Base-by-base conservation (phyloP, 2,797 vertebrate genomes). In the Cercopithecus diana region DNA sequence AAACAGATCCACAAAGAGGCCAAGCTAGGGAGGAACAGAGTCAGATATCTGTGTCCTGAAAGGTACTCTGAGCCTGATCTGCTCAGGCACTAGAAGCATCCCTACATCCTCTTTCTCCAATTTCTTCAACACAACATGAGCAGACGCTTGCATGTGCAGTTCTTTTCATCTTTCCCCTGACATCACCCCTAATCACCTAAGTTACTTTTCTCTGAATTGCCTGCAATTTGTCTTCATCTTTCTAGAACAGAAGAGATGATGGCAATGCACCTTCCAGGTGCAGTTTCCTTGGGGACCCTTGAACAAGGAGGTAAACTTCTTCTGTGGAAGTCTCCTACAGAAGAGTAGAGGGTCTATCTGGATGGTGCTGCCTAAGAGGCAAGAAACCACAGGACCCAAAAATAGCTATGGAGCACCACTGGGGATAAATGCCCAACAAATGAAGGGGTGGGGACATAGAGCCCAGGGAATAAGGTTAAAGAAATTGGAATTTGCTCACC, bases 181-280 rank as follows among this genome's bases (percentile, higher is more conserved):
- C 80, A 64, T 97, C 93, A 97, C 76, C 82, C 73, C 82, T 96
- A 89, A 95, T 96, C 93, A 95, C 92, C 90, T 92, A 70, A 86
- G 92, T 88, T 84, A 67, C 85, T 93, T 88, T 19, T 93, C 57
- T 96, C 92, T 87, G 80, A 96, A 95, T 80, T 88, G 79, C 85
- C 93, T 86, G 36, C 43, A 94, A 95, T 97, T 86, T 97, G 72
- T 96, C 91, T 97, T 96, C 81, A 48, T 95, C 87, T 96, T 95
- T 96, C 77, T 22, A 79, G 73, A 80, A 88, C n/a, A 50, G 75
- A 96, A 96, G 82, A 95, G 77, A 81, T 77, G 76, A 96, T 26
- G 30, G 87, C 48, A 82, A 91, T 39, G 57, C 2, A 75, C 75
- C 80, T 95, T 95, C 76, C 96, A 95, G 92, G 92, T 93, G 79